Evolutionary conservation across 2,113 vertebrate species (phyloP), one percentile per base, ranked within the genome.

Genomic region (Thalassarche chlororhynchos): DNA sequence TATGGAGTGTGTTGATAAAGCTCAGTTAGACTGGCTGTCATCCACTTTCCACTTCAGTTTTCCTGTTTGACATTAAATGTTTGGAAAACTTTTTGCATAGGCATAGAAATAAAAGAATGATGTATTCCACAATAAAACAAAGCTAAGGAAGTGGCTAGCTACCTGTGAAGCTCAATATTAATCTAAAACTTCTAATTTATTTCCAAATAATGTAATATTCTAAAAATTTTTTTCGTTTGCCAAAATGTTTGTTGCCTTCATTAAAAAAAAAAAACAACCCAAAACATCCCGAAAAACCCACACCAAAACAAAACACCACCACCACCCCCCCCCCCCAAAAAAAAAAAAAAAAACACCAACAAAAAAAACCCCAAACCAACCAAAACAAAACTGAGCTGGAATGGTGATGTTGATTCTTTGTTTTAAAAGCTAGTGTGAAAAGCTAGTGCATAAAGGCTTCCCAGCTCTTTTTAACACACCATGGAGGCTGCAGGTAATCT

Each of bases 21-120:
- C 80, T 87, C 71, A 57, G 38, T 96, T 81, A 92, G 49, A 65
- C 70, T 89, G 94, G 87, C 91, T 94, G 90, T 97, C 92, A 96
- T 97, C 97, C 97, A 96, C 87, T 95, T 97, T 95, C 94, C 88
- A 94, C 85, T 94, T 97, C 85, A 78, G 75, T 87, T 95, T 97
- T 97, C 96, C 91, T 91, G 82, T 97, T 92, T 95, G 90, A 92
- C 89, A 74, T 72, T 90, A 86, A 76, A 84, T 94, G 76, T 96
- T 97, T 95, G 95, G 95, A 91, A 89, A 89, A 84, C 18, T 32
- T 79, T 58, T 91, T 93, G 78, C 91, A 89, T 64, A 85, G 96
- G 40, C 68, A 60, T 71, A 90, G 88, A 97, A 95, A 92, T 81
- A 88, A 93, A 80, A 93, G 60, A 83, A 85, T 93, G 95, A 95